Conservation (phyloP, 2,113 vertebrate species). For the Oenanthe melanoleuca region DNA sequence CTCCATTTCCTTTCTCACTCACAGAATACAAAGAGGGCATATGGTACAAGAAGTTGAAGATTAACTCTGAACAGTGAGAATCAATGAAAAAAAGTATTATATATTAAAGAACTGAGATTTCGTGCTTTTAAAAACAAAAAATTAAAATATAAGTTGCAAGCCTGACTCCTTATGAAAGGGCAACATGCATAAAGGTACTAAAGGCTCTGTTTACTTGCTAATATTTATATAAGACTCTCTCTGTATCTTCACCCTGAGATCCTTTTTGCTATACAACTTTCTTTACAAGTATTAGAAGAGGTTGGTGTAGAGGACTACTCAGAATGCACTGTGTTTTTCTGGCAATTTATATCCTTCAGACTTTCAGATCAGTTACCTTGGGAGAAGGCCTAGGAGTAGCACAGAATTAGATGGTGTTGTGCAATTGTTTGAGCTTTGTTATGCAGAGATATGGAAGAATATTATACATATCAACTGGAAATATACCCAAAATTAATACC, state of each 20-base stretch:
- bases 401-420: background rate
- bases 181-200: background rate
- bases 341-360: background rate
- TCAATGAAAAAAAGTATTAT: background rate
- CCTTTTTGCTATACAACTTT: background rate
- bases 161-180: background rate
- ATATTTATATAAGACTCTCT: background rate
- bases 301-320: background rate
- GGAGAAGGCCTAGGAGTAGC: background rate
- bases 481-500: background rate
- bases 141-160: background rate
- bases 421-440: background rate
- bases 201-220: background rate
- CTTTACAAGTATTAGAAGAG: background rate
- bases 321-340: background rate
- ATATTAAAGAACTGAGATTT: background rate
- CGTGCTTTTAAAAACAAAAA: background rate
- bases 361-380: background rate
- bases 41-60: background rate
- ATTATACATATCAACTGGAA: background rate
- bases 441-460: background rate
- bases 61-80: background rate
- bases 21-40: background rate
- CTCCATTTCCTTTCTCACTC: background rate
- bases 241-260: accelerated